Conservation (phyloP, 1,140 invertebrate genomes). For the Aphis craccivora region DNA sequence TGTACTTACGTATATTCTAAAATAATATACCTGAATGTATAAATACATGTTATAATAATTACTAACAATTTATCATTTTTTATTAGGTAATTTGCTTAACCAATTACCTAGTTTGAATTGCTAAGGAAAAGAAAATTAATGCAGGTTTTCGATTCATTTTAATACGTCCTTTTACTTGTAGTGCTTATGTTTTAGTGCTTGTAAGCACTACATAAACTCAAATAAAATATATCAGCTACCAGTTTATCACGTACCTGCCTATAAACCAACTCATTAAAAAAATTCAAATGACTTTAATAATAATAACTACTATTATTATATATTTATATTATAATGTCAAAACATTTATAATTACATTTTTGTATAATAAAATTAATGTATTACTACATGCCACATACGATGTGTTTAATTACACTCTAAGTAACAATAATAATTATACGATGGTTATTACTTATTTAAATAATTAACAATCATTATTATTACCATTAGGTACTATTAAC, state of each 20-base stretch:
- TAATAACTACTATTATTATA: background rate
- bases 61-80: background rate
- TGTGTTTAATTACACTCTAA: background rate
- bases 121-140: background rate
- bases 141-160: background rate
- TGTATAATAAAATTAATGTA: background rate
- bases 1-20: background rate
- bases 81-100: background rate
- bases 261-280: background rate
- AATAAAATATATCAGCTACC: background rate
- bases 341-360: background rate
- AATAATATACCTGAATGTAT: background rate
- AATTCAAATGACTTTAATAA: background rate
- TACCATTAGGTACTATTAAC: background rate
- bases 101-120: background rate
- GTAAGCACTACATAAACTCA: background rate
- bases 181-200: background rate
- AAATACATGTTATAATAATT: too few relatives aligned
- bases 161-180: background rate
- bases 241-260: background rate
- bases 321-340: background rate
- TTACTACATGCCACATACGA: background rate
- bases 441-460: background rate
- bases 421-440: constrained; percentile 17
- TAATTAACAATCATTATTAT: background rate